These are phyloP conservation scores for Bufotes viridis DNA, from an alignment of 2,797 vertebrate genomes.

Conservation along the genomic window DNA sequence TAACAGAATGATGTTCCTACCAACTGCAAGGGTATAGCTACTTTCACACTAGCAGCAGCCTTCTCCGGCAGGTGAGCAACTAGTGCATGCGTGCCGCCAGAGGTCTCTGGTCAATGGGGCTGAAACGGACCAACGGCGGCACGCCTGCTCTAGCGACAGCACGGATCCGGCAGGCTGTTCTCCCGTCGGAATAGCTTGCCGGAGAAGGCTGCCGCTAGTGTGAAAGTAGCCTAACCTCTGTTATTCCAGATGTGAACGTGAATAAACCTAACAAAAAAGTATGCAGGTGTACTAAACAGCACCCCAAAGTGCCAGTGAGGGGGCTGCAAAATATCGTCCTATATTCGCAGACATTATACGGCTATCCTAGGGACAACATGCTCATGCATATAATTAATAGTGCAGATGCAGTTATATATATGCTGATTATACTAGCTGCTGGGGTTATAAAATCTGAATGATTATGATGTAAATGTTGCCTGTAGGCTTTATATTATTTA, in stretches of 20 bases:
- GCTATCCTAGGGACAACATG: not conserved
- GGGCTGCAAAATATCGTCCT: not conserved
- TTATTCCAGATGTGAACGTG: not conserved
- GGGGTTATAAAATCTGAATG: not conserved
- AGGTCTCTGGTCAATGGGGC: too few relatives aligned
- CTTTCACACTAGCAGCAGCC: too few relatives aligned
- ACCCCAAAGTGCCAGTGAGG: not conserved
- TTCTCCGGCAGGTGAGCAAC: too few relatives aligned
- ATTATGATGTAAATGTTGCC: not conserved
- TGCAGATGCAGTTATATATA: not conserved
- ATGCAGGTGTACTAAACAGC: not conserved
- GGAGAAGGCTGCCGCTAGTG: too few relatives aligned
- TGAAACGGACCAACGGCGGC: too few relatives aligned
- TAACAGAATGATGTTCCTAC: conserved; percentile 64
- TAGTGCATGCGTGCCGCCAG: too few relatives aligned
- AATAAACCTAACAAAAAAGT: not conserved
- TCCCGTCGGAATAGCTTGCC: too few relatives aligned
- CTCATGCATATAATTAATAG: not conserved
- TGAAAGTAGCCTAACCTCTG: too few relatives aligned
- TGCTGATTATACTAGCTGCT: not conserved
- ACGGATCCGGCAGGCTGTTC: too few relatives aligned
- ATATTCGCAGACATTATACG: not conserved
- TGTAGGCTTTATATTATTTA: not conserved
- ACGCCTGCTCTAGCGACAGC: too few relatives aligned
- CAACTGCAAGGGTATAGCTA: conserved; percentile 70